Conservation (phyloP, 1,140 invertebrate genomes). For the Melitaea cinxia region DNA sequence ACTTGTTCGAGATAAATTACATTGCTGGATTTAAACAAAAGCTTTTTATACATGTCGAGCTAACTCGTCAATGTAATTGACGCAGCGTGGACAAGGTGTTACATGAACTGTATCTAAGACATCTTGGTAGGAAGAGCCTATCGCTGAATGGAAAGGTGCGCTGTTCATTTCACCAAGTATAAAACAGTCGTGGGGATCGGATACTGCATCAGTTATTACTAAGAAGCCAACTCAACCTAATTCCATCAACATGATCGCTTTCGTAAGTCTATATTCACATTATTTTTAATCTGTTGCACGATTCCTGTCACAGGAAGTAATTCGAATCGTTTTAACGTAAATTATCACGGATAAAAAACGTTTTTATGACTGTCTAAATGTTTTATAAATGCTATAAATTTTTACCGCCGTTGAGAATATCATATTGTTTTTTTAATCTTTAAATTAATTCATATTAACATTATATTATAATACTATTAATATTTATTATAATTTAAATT, state of each 20-base stretch:
- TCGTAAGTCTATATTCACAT: slow-evolving; percentile 59
- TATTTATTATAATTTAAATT: too few relatives aligned
- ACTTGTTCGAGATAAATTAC: slow-evolving; percentile 10
- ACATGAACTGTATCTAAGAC: slow-evolving; percentile 7
- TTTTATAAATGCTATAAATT: slow-evolving; percentile 2
- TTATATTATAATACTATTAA: neutral
- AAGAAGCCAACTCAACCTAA: slow-evolving; percentile 65
- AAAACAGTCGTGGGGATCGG: slow-evolving; percentile 63
- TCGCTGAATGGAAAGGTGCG: slow-evolving; percentile 74
- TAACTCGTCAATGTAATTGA: slow-evolving; percentile 41
- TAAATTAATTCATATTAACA: neutral
- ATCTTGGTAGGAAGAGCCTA: slow-evolving; percentile 52
- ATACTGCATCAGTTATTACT: slow-evolving; percentile 68
- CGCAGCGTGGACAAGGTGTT: neutral
- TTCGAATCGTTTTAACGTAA: slow-evolving; percentile 11
- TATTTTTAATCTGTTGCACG: slow-evolving; percentile 21
- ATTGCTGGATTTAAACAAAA: slow-evolving; percentile 22
- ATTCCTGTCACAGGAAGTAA: slow-evolving; percentile 21
- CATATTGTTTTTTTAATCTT: neutral
- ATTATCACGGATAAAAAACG: slow-evolving; percentile 19
- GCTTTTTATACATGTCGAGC: neutral
- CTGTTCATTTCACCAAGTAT: slow-evolving; percentile 76
- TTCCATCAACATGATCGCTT: slow-evolving; percentile 73
- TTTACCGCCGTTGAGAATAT: neutral
- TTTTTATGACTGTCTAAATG: neutral